Base-by-base conservation (phyloP, 1,140 invertebrate species). In the Druon quercuslanigerum region DNA sequence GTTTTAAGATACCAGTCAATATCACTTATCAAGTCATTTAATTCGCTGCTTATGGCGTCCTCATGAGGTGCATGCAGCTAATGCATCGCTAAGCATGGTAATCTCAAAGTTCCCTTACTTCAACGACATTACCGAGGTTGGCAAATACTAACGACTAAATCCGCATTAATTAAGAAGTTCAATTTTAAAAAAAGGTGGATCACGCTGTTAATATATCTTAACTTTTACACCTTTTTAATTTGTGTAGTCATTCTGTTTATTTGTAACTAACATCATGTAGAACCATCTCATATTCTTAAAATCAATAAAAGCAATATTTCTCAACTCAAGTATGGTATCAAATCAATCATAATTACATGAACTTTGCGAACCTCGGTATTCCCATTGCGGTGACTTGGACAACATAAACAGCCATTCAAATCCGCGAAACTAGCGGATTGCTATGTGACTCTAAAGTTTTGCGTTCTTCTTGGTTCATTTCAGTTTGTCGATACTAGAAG, bases 401-500 rank as follows among this genome's bases (percentile, higher is more conserved):
- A 70, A 46, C n/a, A 71, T 46, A 71, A 33, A 71, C 17, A 71
- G 33, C 12, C 25, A 50, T 51, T 50, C 8, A 71, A 50, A 16
- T n/a, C 8, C 8, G 17, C 16, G 46, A 50, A 71, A 50, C 16
- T 8, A 51, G 50, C 50, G 46, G 17, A 51, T 72, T 72, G n/a
- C 13, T 72, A 51, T 72, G 7, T 51, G 54, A 20, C 33, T 54
- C 76, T 80, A 19, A 73, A 66, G 56, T 73, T 76, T 79, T 81
- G 33, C 74, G 79, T 81, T 80, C 75, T 52, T 83, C 46, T 84
- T 88, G 73, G 74, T 87, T 89, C 83, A 84, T 89, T 90, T 84
- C 89, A 89, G 87, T 90, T 87, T 89, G 78, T 87, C 87, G 85
- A 87, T 87, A 85, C 78, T 89, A 87, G 87, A 90, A 79, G 87